Evolutionary conservation across 2,113 vertebrate genomes (phyloP).

Genomic region (Atherinomorus stipes): DNA sequence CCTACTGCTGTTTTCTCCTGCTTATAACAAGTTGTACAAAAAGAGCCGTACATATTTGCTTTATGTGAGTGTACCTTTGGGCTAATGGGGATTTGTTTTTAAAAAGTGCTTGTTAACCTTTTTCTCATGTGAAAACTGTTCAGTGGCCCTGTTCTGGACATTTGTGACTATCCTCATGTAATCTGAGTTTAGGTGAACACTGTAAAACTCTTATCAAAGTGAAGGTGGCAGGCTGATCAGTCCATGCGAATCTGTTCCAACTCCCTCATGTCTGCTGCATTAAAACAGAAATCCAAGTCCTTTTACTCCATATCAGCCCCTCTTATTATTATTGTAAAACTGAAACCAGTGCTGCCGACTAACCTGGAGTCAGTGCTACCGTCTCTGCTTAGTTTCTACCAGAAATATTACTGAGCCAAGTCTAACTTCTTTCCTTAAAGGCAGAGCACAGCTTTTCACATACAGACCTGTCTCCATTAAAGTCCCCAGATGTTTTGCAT

Average conservation of each 20-base stretch:
- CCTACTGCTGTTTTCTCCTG: constrained; percentile 82
- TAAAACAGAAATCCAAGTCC: not conserved
- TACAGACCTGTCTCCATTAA: constrained; percentile 25
- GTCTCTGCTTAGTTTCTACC: constrained; percentile 39
- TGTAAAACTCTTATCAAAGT: constrained; percentile 18
- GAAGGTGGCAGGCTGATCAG: not conserved
- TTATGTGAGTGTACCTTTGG: constrained; percentile 70
- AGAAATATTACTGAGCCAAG: constrained; percentile 69
- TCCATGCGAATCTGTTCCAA: not conserved
- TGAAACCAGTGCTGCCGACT: constrained; percentile 60
- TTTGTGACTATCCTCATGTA: constrained; percentile 52
- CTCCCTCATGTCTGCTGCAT: constrained; percentile 3
- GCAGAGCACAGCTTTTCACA: constrained; percentile 41
- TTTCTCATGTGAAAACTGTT: constrained; percentile 61
- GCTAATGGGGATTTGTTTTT: constrained; percentile 59
- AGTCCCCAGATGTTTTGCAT: constrained; percentile 72
- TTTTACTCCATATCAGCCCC: not conserved
- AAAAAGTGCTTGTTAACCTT: constrained; percentile 56
- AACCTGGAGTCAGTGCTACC: constrained; percentile 31
- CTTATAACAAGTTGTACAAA: constrained; percentile 83
- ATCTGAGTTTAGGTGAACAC: constrained; percentile 41
- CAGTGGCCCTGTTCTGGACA: constrained; percentile 44
- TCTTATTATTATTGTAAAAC: constrained; percentile 7
- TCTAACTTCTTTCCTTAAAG: constrained; percentile 40
- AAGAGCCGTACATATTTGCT: constrained; percentile 69